phyloP scores from a whole-genome alignment of 2,113 vertebrate genomes.

The Micronycteris hirsuta region DNA sequence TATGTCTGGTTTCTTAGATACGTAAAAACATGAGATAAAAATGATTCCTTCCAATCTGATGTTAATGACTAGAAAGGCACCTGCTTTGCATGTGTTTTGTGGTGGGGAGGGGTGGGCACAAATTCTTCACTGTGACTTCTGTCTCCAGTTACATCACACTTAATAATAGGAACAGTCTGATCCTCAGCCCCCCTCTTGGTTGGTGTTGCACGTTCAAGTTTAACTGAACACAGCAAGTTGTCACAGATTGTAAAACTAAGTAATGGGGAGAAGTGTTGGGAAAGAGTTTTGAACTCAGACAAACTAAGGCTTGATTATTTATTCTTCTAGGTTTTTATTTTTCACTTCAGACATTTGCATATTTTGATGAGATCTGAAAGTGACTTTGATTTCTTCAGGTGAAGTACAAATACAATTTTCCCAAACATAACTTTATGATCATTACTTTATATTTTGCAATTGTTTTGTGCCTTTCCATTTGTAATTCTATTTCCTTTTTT shows the following conservation, averaged over 20 bases:
- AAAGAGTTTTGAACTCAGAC: slow-evolving; percentile 44
- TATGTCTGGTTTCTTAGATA: slow-evolving; percentile 48
- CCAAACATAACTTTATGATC: not conserved
- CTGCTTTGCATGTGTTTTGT: slow-evolving; percentile 50
- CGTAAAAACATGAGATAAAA: slow-evolving; percentile 57
- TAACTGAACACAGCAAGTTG: not conserved
- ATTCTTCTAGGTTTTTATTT: slow-evolving; percentile 15
- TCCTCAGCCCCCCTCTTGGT: not conserved
- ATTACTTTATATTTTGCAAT: slow-evolving; percentile 22
- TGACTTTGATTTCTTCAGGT: not conserved
- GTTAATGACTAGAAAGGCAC: slow-evolving; percentile 40
- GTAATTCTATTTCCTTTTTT: not conserved
- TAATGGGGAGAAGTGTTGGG: not conserved
- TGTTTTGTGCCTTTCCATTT: not conserved
- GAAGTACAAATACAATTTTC: not conserved
- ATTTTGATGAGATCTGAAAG: slow-evolving; percentile 28
- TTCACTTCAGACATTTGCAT: not conserved
- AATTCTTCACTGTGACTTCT: not conserved
- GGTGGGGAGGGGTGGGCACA: slow-evolving; percentile 2
- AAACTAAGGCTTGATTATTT: slow-evolving; percentile 2
- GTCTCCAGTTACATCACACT: slow-evolving; percentile 41
- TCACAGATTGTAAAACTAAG: slow-evolving; percentile 1
- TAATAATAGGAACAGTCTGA: slow-evolving; percentile 51
- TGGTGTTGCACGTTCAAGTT: not conserved
- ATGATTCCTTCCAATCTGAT: slow-evolving; percentile 14